Evolutionary conservation across 1,140 invertebrate species (phyloP).

Genomic region (Protaetia brevitarsis): DNA sequence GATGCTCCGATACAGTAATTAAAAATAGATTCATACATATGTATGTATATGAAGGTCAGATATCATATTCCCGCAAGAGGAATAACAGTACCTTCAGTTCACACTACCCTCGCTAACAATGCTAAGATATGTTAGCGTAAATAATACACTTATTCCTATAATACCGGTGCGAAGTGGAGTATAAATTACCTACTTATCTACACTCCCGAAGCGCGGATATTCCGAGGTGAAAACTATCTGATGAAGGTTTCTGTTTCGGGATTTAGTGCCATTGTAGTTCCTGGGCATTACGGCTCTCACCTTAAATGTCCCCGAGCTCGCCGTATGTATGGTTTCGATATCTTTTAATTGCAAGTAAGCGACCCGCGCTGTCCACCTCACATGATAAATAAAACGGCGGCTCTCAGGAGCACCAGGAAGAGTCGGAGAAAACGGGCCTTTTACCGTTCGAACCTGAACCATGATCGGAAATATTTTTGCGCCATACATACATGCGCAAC

Average conservation of each 20-base stretch:
- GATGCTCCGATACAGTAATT: too few relatives aligned
- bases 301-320: background rate
- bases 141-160: background rate
- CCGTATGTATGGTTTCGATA: background rate
- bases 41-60: too few relatives aligned
- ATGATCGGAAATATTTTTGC: slow-evolving; percentile 11
- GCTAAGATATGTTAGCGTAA: background rate
- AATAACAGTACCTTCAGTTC: too few relatives aligned
- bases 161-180: background rate
- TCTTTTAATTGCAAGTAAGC: slow-evolving; percentile 11
- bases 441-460: slow-evolving; percentile 3
- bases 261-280: background rate
- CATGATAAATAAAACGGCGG: background rate
- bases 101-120: too few relatives aligned
- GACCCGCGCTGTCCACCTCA: background rate
- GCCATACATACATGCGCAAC: background rate
- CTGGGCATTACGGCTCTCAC: background rate
- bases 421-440: background rate
- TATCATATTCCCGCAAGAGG: too few relatives aligned
- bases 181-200: background rate
- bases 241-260: background rate
- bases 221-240: background rate
- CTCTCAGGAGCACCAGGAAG: background rate
- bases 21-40: too few relatives aligned
- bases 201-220: background rate